phyloP scores from a whole-genome alignment of 2,113 vertebrate genomes.

The Tetrao urogallus region DNA sequence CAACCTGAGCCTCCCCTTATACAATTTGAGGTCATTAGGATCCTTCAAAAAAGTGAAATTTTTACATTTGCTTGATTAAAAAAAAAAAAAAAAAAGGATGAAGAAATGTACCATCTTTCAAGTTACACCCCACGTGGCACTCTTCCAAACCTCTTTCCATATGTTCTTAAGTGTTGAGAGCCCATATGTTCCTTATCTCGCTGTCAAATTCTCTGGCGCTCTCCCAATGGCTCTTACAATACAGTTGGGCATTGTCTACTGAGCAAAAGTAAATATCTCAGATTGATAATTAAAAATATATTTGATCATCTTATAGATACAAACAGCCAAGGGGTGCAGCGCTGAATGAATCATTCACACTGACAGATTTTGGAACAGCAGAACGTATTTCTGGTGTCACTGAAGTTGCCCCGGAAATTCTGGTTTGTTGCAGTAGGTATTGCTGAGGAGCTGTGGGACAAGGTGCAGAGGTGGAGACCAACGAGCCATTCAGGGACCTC shows the following conservation, averaged over 20 bases:
- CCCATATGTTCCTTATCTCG: conserved; percentile 58
- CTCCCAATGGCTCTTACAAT: conserved; percentile 33
- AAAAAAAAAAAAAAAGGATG: neutral
- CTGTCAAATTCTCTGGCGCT: conserved; percentile 57
- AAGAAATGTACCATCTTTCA: conserved; percentile 49
- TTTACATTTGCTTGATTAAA: neutral
- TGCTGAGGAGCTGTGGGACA: neutral
- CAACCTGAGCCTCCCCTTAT: no score
- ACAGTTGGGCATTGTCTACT: conserved; percentile 37
- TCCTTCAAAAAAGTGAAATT: neutral
- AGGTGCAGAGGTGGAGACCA: neutral
- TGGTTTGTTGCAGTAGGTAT: neutral
- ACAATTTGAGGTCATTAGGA: neutral
- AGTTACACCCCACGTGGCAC: conserved; percentile 30
- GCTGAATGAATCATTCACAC: neutral
- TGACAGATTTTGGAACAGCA: neutral
- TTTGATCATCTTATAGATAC: conserved; percentile 36
- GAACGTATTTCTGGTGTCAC: neutral
- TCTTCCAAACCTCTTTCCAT: conserved; percentile 63
- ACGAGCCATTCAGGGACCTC: neutral
- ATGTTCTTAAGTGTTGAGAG: conserved; percentile 52
- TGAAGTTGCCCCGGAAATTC: neutral
- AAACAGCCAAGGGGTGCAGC: neutral
- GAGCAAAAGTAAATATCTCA: neutral
- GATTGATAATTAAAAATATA: conserved; percentile 49